Base-by-base conservation (phyloP, 2,797 vertebrate species). In the Hydrophis major region DNA sequence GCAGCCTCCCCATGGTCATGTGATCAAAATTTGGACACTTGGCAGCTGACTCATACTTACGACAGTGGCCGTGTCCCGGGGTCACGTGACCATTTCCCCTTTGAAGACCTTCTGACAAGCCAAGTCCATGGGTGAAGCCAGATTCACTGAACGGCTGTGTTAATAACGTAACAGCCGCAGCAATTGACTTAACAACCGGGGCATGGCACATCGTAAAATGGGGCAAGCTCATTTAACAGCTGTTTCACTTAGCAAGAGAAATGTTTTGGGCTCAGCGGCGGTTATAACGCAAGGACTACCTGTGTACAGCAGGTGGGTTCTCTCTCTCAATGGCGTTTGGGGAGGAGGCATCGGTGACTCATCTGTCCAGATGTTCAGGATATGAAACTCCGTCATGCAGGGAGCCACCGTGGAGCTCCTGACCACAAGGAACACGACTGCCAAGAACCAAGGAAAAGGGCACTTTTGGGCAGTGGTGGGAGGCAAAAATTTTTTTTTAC, bases 1-100 rank as follows among this genome's bases (percentile, higher is more conserved):
- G 27, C 11, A 1, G 10, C 27, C 4, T 63, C 27, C 61, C 28
- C 0, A 1, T 1, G 11, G 27, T 66, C 28, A 66, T 0, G 4
- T 5, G 27, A 66, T 66, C 4, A 13, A n/a, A 28, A 13, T n/a
- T 14, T 1, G 4, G 63, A 14, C 0, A 11, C 63, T 66, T 66
- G 63, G 28, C 63, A 13, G 12, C 63, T 66, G 63, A 66, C 28
- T 66, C 28, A 4, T n/a, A 66, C 5, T 66, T 66, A 66, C 2
- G 12, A n/a, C 2, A 27, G 28, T 66, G 0, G 28, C 28, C 13
- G 1, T 27, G 25, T 61, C 22, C 60, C 0, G 7, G 60, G 25
- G 7, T 61, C 22, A 61, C 0, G 8, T n/a, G 28, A n/a, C 37
- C 37, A 37, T 37, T 63, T 50, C 28, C 63, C 27, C 28, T 66